Percentiles rank a stretch among this genome's conserved stretches.
phyloP scores from a whole-genome alignment of 92 coral and sea anemone species.

The Umimayanthus kanabou region DNA sequence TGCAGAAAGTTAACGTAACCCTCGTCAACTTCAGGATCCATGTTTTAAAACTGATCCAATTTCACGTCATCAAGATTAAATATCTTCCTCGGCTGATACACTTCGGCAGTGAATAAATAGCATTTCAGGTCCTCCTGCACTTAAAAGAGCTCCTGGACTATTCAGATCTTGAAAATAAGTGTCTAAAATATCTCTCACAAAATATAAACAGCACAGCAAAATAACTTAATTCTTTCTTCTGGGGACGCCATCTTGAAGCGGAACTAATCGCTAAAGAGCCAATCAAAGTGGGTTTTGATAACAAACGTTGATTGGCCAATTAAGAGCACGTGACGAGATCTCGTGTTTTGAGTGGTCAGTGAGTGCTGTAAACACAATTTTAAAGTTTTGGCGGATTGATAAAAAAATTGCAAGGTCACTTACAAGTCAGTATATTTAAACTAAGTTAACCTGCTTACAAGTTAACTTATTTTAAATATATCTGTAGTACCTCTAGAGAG shows the following conservation, averaged over 20 bases:
- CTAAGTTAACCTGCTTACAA: too few relatives aligned
- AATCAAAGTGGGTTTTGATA: conserved; percentile 7
- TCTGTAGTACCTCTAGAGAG: too few relatives aligned
- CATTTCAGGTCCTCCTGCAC: background rate
- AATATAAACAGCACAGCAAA: background rate
- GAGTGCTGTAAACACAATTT: background rate
- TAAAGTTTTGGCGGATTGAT: conserved; percentile 30
- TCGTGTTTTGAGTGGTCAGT: background rate
- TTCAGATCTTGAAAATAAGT: background rate
- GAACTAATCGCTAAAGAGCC: conserved; percentile 16
- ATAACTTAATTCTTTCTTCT: background rate
- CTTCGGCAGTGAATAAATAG: background rate
- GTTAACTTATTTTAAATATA: too few relatives aligned
- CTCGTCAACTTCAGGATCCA: conserved; percentile 35
- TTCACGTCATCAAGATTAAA: background rate
- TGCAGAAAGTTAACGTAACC: conserved; percentile 38
- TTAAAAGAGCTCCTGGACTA: background rate
- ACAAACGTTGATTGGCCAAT: conserved; percentile 42
- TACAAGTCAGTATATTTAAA: too few relatives aligned
- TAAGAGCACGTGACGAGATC: conserved; percentile 8
- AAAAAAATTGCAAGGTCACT: too few relatives aligned
- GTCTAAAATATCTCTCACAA: background rate
- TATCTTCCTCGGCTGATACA: background rate
- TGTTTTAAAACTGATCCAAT: background rate
- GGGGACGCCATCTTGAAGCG: conserved; percentile 45